Evolutionary conservation across 92 coral and sea anemone species (phyloP).

Genomic region (Parazoanthus atlanticus): DNA sequence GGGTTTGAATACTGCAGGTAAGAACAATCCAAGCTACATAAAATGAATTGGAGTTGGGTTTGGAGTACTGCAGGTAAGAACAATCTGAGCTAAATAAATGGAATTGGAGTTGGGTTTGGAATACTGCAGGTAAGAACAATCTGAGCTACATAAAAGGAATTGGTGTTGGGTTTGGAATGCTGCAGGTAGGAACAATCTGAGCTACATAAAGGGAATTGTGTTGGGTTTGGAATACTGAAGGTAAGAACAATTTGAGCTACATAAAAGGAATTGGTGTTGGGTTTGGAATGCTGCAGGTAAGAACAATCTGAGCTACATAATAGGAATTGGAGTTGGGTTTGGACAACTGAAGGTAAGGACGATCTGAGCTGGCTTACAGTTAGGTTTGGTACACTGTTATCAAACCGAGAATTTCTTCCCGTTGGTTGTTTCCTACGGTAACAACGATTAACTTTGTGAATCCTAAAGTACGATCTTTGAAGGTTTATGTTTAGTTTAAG

Average conservation of each 20-base stretch:
- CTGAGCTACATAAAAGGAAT: slow-evolving; percentile 7
- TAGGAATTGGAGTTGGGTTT: slow-evolving; percentile 83
- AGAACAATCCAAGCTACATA: neutral
- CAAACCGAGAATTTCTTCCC: no score
- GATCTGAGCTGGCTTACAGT: neutral
- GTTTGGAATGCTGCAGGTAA: slow-evolving; percentile 84
- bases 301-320: neutral
- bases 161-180: slow-evolving; percentile 88
- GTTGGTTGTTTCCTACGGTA: no score
- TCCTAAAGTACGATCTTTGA: no score
- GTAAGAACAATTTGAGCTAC: slow-evolving; percentile 36
- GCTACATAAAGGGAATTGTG: slow-evolving; percentile 51
- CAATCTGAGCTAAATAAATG: slow-evolving; percentile 67
- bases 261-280: slow-evolving; percentile 72
- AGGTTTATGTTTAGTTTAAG: no score
- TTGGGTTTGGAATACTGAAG: slow-evolving; percentile 87
- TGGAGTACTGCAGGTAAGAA: slow-evolving; percentile 82
- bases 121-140: slow-evolving; percentile 73
- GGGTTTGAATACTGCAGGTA: slow-evolving; percentile 90
- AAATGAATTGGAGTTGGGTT: slow-evolving; percentile 80
- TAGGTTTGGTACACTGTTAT: no score
- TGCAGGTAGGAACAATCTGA: slow-evolving; percentile 63
- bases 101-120: slow-evolving; percentile 87
- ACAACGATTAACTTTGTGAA: no score
- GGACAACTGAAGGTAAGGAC: slow-evolving; percentile 80